These are phyloP conservation scores for Dynastes hyllus DNA, from an alignment of 2,888 invertebrate species.

Conservation along the genomic window DNA sequence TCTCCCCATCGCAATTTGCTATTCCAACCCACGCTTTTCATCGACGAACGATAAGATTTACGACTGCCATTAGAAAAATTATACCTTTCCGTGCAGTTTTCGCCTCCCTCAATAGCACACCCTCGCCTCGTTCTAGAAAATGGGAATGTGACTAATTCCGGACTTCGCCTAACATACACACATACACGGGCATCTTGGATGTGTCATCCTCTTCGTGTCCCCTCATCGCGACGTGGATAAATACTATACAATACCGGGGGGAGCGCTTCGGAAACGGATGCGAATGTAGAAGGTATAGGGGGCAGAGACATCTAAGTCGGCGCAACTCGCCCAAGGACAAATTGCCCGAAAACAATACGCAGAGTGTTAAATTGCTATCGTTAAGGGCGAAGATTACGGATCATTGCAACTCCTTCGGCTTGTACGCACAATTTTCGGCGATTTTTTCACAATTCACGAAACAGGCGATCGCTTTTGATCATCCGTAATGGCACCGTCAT, in stretches of 20 bases:
- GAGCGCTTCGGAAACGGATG: neutral
- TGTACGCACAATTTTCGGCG: conserved; percentile 40
- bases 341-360: conserved; percentile 41
- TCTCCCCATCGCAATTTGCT: conserved; percentile 18
- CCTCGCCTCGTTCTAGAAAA: conserved; percentile 6
- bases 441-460: conserved; percentile 37
- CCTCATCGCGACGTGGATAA: conserved; percentile 13
- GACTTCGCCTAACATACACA: conserved; percentile 26
- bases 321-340: conserved; percentile 29
- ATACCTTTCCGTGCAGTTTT: conserved; percentile 32
- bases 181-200: conserved; percentile 17
- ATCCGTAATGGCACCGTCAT: neutral
- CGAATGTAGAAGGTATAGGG: neutral
- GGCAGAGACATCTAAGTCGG: neutral
- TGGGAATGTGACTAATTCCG: conserved; percentile 39
- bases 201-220: conserved; percentile 20
- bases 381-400: conserved; percentile 38
- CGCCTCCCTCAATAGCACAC: neutral
- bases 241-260: conserved; percentile 22
- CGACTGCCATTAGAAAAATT: conserved; percentile 41
- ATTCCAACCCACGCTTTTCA: conserved; percentile 10
- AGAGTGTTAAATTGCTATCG: conserved; percentile 38
- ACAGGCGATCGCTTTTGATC: conserved; percentile 28
- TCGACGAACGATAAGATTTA: conserved; percentile 32
- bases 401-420: conserved; percentile 11